Conservation (phyloP, 2,113 vertebrate genomes). For the Haemorhous mexicanus region DNA sequence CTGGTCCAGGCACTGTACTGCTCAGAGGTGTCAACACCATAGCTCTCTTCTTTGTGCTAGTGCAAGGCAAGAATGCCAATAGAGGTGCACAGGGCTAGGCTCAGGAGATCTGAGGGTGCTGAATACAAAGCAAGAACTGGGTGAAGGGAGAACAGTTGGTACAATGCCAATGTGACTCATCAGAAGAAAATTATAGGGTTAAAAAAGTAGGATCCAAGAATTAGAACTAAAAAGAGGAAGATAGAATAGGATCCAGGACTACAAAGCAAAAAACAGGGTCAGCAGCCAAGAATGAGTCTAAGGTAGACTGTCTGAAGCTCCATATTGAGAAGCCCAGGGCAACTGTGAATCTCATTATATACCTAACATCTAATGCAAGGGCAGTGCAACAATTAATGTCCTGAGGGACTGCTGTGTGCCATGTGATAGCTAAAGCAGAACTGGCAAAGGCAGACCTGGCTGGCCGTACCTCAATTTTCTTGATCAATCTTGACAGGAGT, state of each 20-base stretch:
- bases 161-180: not conserved
- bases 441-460: not conserved
- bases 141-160: not conserved
- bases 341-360: not conserved
- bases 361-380: not conserved
- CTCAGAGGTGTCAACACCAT: not conserved
- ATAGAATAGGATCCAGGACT: not conserved
- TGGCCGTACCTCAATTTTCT: not conserved
- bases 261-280: not conserved
- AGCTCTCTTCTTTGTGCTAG: not conserved
- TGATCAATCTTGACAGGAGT: not conserved
- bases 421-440: not conserved
- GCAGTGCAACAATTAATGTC: not conserved
- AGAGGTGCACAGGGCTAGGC: not conserved
- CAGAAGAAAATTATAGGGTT: not conserved
- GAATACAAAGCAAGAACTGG: not conserved
- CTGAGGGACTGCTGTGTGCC: not conserved
- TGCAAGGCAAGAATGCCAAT: not conserved
- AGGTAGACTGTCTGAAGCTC: not conserved
- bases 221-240: not conserved
- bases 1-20: not conserved
- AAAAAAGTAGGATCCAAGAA: not conserved
- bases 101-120: not conserved
- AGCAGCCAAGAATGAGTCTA: not conserved
- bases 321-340: not conserved